Conservation (phyloP, 2,113 vertebrate species). For the Morone saxatilis region DNA sequence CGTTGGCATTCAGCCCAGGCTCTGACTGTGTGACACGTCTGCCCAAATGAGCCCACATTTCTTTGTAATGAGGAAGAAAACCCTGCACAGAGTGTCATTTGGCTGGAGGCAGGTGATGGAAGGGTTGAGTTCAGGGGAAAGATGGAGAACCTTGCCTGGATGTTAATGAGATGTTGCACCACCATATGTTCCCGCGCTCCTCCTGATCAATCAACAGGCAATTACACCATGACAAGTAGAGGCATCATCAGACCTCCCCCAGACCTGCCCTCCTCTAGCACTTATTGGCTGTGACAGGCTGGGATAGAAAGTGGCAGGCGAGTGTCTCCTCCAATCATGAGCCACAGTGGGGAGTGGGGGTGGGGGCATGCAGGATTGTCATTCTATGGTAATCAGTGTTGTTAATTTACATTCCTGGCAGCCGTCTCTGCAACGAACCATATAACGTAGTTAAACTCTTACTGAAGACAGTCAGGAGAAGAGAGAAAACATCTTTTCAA, state of each 20-base stretch:
- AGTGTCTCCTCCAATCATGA: not conserved
- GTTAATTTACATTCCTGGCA: not conserved
- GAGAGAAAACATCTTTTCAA: no score
- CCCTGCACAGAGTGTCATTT: not conserved
- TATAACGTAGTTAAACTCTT: no score
- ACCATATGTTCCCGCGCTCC: constrained; percentile 27
- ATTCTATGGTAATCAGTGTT: not conserved
- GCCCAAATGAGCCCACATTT: not conserved
- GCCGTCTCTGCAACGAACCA: not conserved
- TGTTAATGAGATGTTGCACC: constrained; percentile 22
- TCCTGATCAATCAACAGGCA: constrained; percentile 26
- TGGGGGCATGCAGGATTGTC: not conserved
- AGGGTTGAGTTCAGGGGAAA: constrained; percentile 11
- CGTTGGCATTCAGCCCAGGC: not conserved
- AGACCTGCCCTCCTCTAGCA: not conserved
- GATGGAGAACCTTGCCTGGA: not conserved
- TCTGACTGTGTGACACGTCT: not conserved
- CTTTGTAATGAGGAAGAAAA: not conserved
- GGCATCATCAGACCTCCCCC: not conserved
- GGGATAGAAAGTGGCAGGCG: not conserved
- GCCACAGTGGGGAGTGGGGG: not conserved
- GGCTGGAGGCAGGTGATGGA: constrained; percentile 10
- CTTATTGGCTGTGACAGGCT: not conserved
- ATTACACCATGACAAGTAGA: constrained; percentile 14
- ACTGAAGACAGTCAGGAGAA: no score